Evolutionary conservation across 35 echinoderm and acorn worm species (phyloP).

Genomic region (Acanthaster planci): DNA sequence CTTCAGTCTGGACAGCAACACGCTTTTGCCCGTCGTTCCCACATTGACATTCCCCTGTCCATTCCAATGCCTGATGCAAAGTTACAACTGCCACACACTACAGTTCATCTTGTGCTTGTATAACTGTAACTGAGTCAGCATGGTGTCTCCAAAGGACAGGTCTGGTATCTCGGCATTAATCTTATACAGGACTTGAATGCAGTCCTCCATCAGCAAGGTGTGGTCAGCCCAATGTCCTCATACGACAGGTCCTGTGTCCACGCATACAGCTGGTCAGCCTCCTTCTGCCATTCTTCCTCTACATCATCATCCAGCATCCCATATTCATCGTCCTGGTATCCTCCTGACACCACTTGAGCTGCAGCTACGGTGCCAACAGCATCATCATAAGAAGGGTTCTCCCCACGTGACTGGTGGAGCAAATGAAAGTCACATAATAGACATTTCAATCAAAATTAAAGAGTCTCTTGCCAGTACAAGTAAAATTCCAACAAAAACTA

Average conservation of each 20-base stretch:
- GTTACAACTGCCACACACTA: no score
- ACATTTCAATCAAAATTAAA: no score
- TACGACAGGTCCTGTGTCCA: slow-evolving; percentile 88
- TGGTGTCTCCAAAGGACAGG: background rate
- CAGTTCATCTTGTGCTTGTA: no score
- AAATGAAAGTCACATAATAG: background rate
- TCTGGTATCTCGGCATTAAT: background rate
- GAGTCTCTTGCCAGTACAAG: no score
- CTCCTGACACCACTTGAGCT: background rate
- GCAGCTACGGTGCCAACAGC: background rate
- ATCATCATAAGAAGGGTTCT: background rate
- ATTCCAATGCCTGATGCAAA: no score
- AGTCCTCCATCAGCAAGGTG: slow-evolving; percentile 60
- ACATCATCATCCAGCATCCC: slow-evolving; percentile 18
- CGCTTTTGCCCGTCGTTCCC: no score
- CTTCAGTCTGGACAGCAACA: no score
- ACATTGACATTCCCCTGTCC: no score
- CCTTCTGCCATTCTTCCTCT: slow-evolving; percentile 71
- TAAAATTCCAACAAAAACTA: no score
- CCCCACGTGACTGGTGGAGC: background rate
- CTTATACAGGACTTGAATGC: background rate
- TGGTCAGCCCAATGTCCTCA: slow-evolving; percentile 79
- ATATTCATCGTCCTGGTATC: background rate
- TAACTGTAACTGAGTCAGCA: no score
- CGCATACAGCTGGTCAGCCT: slow-evolving; percentile 85